phyloP scores from a whole-genome alignment of 2,888 invertebrate species.

The Sericinus montela region DNA sequence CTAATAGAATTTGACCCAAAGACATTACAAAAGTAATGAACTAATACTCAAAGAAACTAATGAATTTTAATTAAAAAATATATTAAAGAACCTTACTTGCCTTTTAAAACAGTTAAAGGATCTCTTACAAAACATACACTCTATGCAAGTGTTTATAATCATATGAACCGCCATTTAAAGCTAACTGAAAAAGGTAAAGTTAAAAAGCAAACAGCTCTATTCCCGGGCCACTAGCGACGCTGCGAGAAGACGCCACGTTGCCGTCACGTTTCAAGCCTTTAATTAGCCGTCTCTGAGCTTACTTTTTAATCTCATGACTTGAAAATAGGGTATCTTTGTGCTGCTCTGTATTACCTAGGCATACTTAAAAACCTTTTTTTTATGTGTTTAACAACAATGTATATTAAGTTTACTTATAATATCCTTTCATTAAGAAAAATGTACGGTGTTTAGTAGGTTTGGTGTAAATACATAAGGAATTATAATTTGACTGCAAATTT shows the following conservation, averaged over 20 bases:
- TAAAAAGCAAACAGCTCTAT: slow-evolving; percentile 2
- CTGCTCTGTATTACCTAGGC: background rate
- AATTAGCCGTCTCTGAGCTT: slow-evolving; percentile 6
- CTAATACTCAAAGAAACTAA: too few relatives aligned
- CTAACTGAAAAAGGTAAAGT: background rate
- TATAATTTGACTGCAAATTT: too few relatives aligned
- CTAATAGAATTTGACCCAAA: too few relatives aligned
- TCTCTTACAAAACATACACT: too few relatives aligned
- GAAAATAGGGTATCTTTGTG: slow-evolving; percentile 1
- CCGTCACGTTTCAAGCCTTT: slow-evolving; percentile 8
- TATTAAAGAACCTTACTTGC: too few relatives aligned
- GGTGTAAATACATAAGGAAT: too few relatives aligned
- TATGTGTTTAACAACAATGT: background rate
- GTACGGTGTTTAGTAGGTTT: too few relatives aligned
- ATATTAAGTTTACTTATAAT: too few relatives aligned
- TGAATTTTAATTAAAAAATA: too few relatives aligned
- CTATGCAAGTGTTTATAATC: background rate
- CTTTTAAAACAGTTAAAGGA: too few relatives aligned
- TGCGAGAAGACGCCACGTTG: background rate
- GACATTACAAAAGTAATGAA: too few relatives aligned
- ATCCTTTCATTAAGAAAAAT: too few relatives aligned
- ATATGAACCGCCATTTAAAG: background rate
- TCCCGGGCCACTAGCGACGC: slow-evolving; percentile 1
- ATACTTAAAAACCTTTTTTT: background rate
- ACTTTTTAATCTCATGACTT: slow-evolving; percentile 8